Percentiles rank a stretch among this genome's conserved stretches.
Evolutionary conservation across 2,888 invertebrate species (phyloP).

Genomic region (Malacosoma neustria): DNA sequence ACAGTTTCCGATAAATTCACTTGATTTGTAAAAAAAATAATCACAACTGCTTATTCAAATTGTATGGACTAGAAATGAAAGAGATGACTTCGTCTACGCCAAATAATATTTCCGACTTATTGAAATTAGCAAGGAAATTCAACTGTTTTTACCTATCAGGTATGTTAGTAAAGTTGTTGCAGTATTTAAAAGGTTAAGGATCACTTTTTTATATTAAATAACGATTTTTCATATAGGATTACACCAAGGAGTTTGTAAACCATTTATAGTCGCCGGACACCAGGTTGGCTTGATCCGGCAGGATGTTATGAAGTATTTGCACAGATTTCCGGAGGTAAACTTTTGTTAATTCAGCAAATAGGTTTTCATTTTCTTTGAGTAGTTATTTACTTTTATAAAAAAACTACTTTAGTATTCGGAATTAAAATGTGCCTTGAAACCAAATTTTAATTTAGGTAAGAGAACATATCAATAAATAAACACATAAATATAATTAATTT

Average conservation of each 20-base stretch:
- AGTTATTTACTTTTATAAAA: no score
- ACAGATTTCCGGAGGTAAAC: slow-evolving; percentile 86
- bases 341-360: background rate
- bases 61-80: slow-evolving; percentile 57
- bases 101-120: slow-evolving; percentile 70
- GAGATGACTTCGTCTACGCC: slow-evolving; percentile 61
- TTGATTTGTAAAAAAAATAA: no score
- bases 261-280: slow-evolving; percentile 90
- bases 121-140: slow-evolving; percentile 89
- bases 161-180: slow-evolving; percentile 32
- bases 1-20: no score
- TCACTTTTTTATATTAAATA: slow-evolving; percentile 14
- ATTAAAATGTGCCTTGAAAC: no score
- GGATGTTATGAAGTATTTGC: slow-evolving; percentile 87
- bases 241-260: slow-evolving; percentile 85
- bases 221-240: slow-evolving; percentile 71
- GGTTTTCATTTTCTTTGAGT: background rate
- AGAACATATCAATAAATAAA: no score
- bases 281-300: slow-evolving; percentile 92
- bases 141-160: slow-evolving; percentile 93
- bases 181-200: slow-evolving; percentile 16
- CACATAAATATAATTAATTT: background rate
- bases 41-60: slow-evolving; percentile 7
- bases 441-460: no score
- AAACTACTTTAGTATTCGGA: no score